Evolutionary conservation across 2,113 vertebrate genomes (phyloP), one percentile per base, ranked within the genome.

Genomic region (Meriones unguiculatus): DNA sequence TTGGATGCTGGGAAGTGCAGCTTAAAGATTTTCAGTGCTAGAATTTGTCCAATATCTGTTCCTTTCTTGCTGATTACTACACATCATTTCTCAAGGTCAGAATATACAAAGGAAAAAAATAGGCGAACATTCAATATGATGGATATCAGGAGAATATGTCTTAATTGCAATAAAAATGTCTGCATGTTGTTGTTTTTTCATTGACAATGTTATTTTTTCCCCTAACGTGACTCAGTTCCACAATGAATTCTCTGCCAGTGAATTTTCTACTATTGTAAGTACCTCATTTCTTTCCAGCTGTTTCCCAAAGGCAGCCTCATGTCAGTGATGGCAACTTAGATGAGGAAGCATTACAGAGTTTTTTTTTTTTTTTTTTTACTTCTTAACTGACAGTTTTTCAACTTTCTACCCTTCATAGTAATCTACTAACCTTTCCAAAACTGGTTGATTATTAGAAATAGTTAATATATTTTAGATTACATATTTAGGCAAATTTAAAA

Each of bases 111-210:
- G 50, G 3, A 89, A 20, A 4, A 67, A 0, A 50, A 10, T 1
- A 70, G 30, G 59, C 20, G 35, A 80, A 75, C 14, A 7, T 80
- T 64, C 30, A 62, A 1, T 35, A 70, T 24, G 41, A 78, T 62
- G 25, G 2, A 0, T 10, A 38, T 17, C 24, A 15, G 35, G 35
- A 81, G 14, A 73, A 20, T 3, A 0, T 25, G 11, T 7, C 2
- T 94, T 24, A 4, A 78, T 87, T 89, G 2, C 1, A 38, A 75
- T 41, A 93, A 84, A 57, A 1, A 20, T 20, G 2, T 10, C 70
- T n/a, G n/a, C 13, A 32, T 3, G 77, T 1, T 30, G 15, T 1
- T 46, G 4, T 46, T 46, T 46, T 73, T 86, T 25, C 59, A 82
- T 75, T 62, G 7, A 80, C 10, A 13, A 2, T 41, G 14, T 1